phyloP scores from a whole-genome alignment of 1,140 invertebrate genomes.

The Zaprionus gabonicus region DNA sequence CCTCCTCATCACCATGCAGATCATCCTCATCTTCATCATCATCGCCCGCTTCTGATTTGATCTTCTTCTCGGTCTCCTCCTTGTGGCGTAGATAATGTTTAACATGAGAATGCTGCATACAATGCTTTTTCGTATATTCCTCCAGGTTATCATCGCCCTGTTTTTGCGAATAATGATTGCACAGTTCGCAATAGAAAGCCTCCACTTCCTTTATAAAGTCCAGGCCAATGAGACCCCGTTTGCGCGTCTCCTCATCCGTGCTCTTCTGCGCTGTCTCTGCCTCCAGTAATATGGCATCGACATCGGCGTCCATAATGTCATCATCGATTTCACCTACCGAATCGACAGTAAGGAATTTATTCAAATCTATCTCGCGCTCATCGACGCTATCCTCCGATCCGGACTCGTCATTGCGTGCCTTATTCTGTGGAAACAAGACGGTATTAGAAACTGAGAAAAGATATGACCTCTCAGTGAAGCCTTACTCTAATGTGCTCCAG shows the following conservation, averaged over 20 bases:
- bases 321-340: constrained; percentile 93
- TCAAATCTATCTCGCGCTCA: constrained; percentile 91
- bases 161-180: constrained; percentile 89
- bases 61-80: constrained; percentile 88
- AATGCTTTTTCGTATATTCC: constrained; percentile 88
- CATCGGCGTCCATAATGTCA: constrained; percentile 84
- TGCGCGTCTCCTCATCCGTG: constrained; percentile 88
- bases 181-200: constrained; percentile 90
- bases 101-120: constrained; percentile 88
- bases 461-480: neutral
- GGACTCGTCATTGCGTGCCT: constrained; percentile 85
- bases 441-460: neutral
- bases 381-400: constrained; percentile 87
- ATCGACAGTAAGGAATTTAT: constrained; percentile 93
- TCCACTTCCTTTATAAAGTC: constrained; percentile 91
- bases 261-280: constrained; percentile 85
- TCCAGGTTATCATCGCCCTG: constrained; percentile 86
- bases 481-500: constrained; percentile 91
- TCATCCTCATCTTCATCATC: constrained; percentile 47
- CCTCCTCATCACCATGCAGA: constrained; percentile 34
- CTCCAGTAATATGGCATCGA: constrained; percentile 74
- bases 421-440: constrained; percentile 85
- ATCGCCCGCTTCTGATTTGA: constrained; percentile 62
- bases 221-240: constrained; percentile 90
- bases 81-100: constrained; percentile 90